Evolutionary conservation across 2,888 invertebrate species (phyloP).

Genomic region (Lamellibrachia columna): DNA sequence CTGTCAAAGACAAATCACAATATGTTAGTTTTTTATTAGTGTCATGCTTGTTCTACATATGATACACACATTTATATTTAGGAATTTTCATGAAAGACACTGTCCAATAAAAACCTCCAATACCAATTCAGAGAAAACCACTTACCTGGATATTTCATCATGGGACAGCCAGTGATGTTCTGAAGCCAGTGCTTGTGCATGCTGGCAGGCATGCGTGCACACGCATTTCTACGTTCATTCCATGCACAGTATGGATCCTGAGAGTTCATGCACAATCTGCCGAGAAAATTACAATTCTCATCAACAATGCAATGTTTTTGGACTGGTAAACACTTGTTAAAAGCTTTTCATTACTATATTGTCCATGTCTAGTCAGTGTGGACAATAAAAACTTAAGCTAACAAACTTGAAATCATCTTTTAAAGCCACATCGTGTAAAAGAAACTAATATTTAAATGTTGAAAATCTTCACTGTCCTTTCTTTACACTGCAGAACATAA

Average conservation of each 20-base stretch:
- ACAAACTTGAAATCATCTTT: background rate
- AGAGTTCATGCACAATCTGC: conserved; percentile 77
- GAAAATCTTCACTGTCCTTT: background rate
- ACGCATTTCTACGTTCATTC: conserved; percentile 80
- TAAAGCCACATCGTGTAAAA: background rate
- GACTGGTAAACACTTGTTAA: background rate
- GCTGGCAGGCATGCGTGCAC: conserved; percentile 77
- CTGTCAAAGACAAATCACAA: background rate
- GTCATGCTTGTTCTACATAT: background rate
- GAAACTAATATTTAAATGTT: background rate
- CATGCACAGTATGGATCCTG: conserved; percentile 96
- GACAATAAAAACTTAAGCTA: background rate
- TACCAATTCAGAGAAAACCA: background rate
- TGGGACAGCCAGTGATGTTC: conserved; percentile 76
- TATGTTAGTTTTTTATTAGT: background rate
- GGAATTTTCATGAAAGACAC: too few relatives aligned
- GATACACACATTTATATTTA: too few relatives aligned
- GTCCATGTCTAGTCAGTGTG: background rate
- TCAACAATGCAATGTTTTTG: background rate
- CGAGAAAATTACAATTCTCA: conserved; percentile 28
- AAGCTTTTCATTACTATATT: background rate
- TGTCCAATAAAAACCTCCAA: too few relatives aligned
- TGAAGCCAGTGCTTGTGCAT: conserved; percentile 80
- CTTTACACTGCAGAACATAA: background rate
- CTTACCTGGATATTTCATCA: conserved; percentile 60